Evolutionary conservation across 2,113 vertebrate genomes (phyloP), one percentile per base, ranked within the genome.

Genomic region (Mus pahari): DNA sequence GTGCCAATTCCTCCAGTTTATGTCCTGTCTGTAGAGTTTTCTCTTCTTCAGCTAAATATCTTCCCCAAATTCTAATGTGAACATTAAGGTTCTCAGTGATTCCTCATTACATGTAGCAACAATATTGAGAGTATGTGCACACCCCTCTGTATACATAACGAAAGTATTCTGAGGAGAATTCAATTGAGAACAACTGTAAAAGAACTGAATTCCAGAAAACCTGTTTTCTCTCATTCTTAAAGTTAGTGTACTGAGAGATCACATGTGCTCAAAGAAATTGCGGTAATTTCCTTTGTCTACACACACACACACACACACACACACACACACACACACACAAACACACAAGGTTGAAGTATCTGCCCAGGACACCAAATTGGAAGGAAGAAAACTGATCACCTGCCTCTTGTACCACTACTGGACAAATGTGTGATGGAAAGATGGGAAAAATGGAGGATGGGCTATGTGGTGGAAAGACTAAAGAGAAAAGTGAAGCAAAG

Each of bases 51-150:
- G 55, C 22, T 13, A 79, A 31, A 12, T 53, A 75, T 73, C 45
- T 31, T 89, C 90, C 86, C 45, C 75, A 90, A 87, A 64, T 68
- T 94, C 33, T 74, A 19, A 62, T 70, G 50, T 89, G 48, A 60
- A 26, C 9, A 3, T 45, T 73, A 39, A 55, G 9, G 16, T 53
- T 62, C 16, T 79, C 70, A 50, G 26, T 26, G 24, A 48, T 45
- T 89, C 28, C 22, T 82, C 42, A 33, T 7, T 31, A 7, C 13
- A 24, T n/a, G 1, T 36, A 79, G 20, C 39, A 81, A 75, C n/a
- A 31, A 13, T 50, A 53, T 86, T 17, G n/a, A 60, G 42, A 50
- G 53, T 66, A 39, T 20, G 5, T 28, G 9, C 62, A 19, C 5
- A 14, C 3, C 36, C 6, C 22, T n/a, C 45, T 70, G 73, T 33